Percentiles rank a stretch among this genome's conserved stretches.
phyloP scores from a whole-genome alignment of 92 coral and sea anemone species.

The Phenganax marumi region DNA sequence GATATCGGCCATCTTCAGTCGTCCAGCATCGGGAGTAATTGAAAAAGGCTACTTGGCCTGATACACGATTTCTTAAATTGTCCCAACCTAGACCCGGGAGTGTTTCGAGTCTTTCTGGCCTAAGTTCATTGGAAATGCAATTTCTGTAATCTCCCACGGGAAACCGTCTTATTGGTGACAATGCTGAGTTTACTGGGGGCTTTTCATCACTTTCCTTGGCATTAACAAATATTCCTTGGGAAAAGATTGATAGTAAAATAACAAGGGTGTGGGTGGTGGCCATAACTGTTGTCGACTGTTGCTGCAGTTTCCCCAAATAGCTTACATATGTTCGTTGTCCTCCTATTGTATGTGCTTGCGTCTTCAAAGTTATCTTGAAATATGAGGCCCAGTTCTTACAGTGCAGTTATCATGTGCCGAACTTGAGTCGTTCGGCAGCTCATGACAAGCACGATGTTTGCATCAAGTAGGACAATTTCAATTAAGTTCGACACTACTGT shows the following conservation, averaged over 20 bases:
- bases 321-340: too few species aligned
- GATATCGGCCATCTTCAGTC: conserved; percentile 77
- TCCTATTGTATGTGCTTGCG: too few species aligned
- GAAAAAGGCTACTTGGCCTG: conserved; percentile 70
- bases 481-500: too few species aligned
- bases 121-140: conserved; percentile 52
- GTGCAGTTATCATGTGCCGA: too few species aligned
- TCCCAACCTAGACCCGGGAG: conserved; percentile 93
- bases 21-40: conserved; percentile 75
- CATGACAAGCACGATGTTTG: too few species aligned
- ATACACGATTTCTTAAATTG: conserved; percentile 67
- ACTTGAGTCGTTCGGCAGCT: too few species aligned
- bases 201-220: background rate
- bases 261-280: too few species aligned
- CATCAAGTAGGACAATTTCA: too few species aligned
- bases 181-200: background rate
- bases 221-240: background rate
- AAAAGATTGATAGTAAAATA: background rate
- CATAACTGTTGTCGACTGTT: too few species aligned
- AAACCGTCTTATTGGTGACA: background rate
- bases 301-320: too few species aligned
- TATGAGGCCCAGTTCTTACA: too few species aligned
- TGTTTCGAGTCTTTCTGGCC: conserved; percentile 69
- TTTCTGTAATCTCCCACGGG: conserved; percentile 70
- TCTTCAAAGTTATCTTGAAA: too few species aligned